Evolutionary conservation across 2,797 vertebrate species (phyloP).

Genomic region (Limnodromus scolopaceus): DNA sequence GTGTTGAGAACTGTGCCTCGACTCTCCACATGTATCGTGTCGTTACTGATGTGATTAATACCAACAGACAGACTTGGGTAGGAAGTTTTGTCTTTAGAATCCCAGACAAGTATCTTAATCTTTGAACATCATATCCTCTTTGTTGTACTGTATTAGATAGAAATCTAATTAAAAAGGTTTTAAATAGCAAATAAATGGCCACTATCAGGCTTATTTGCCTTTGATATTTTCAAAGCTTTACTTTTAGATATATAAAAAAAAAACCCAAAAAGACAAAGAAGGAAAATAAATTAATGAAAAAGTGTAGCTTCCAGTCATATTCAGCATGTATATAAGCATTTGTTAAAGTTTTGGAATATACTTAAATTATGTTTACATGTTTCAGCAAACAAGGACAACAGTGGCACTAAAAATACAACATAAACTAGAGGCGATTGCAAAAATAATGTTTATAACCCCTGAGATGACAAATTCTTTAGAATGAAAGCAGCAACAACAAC

Average conservation of each 20-base stretch:
- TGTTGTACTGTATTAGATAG: not conserved
- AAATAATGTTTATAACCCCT: not conserved
- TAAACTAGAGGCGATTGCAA: not conserved
- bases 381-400: not conserved
- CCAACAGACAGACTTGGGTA: fast-evolving
- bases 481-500: not conserved
- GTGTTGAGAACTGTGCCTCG: not conserved
- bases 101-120: not conserved
- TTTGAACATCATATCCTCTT: not conserved
- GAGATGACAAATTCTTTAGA: not conserved
- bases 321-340: not conserved
- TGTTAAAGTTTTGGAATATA: not conserved
- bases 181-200: not conserved
- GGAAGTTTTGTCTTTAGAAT: not conserved
- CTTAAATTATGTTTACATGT: not conserved
- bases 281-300: not conserved
- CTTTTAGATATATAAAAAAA: fast-evolving
- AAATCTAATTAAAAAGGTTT: not conserved
- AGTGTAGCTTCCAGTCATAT: not conserved
- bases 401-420: not conserved
- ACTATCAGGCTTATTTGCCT: not conserved
- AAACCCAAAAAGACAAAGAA: fast-evolving
- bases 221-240: not conserved
- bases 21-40: fast-evolving
- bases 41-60: not conserved